Evolutionary conservation across 2,888 invertebrate genomes (phyloP).

Genomic region (Sesia bembeciformis): DNA sequence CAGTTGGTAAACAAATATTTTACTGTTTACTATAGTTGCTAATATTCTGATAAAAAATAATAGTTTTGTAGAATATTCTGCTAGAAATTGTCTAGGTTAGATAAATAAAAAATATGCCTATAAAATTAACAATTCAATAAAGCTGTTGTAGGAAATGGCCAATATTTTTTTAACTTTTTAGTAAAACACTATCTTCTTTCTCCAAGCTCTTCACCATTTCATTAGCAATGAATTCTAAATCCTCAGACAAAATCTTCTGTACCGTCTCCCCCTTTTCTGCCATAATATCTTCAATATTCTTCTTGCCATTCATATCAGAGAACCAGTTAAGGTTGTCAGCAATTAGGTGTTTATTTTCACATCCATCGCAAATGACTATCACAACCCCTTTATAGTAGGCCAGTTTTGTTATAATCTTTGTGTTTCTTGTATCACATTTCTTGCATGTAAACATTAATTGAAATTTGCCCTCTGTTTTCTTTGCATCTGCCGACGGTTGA

Average conservation of each 20-base stretch:
- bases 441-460: conserved; percentile 91
- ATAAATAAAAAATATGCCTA: no score
- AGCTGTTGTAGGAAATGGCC: no score
- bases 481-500: conserved; percentile 23
- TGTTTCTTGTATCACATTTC: conserved; percentile 85
- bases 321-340: conserved; percentile 99
- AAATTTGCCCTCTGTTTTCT: conserved; percentile 70
- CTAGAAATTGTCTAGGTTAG: no score
- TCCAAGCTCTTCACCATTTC: conserved; percentile 35
- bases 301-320: conserved; percentile 81
- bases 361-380: conserved; percentile 91
- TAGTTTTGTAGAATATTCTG: no score
- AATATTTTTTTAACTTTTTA: no score
- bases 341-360: conserved; percentile 92
- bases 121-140: no score
- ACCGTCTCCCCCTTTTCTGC: conserved; percentile 91
- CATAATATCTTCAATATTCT: conserved; percentile 93
- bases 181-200: conserved; percentile 13
- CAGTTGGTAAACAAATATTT: no score
- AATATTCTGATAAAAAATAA: no score
- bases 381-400: conserved; percentile 94
- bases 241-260: conserved; percentile 63
- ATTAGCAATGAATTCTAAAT: conserved; percentile 62
- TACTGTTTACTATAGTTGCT: no score
- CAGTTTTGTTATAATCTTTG: conserved; percentile 86